These are phyloP conservation scores for Tupiocoris notatus DNA, from an alignment of 2,888 invertebrate genomes.

Conservation along the genomic window DNA sequence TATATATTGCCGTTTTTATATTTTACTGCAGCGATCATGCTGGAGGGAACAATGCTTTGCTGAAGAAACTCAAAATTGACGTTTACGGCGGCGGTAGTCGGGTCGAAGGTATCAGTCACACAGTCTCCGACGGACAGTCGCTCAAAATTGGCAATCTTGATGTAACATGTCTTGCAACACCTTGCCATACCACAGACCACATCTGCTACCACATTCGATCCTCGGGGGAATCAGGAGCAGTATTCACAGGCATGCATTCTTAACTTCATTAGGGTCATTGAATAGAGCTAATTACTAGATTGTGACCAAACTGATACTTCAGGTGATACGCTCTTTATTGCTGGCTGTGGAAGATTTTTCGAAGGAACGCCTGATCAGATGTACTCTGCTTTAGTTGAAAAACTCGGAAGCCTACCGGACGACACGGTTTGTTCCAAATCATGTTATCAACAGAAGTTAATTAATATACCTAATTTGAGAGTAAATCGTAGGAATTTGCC, in stretches of 20 bases:
- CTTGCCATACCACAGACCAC: constrained; percentile 95
- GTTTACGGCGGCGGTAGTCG: constrained; percentile 78
- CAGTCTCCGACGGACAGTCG: constrained; percentile 71
- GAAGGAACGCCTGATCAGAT: constrained; percentile 96
- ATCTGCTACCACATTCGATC: constrained; percentile 87
- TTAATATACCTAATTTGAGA: background rate
- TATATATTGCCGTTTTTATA: too few species aligned
- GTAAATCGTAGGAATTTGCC: background rate
- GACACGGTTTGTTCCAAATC: constrained; percentile 71
- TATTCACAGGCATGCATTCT: constrained; percentile 77
- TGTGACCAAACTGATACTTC: constrained; percentile 49
- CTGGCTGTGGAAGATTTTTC: constrained; percentile 96
- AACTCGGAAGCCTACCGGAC: constrained; percentile 76
- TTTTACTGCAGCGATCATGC: constrained; percentile 77
- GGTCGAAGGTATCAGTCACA: constrained; percentile 73
- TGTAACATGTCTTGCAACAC: constrained; percentile 83
- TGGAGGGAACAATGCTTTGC: constrained; percentile 85
- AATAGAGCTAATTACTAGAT: background rate
- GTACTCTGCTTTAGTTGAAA: constrained; percentile 77
- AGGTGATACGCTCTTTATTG: constrained; percentile 96
- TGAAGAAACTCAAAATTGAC: constrained; percentile 61
- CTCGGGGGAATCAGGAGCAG: constrained; percentile 62
- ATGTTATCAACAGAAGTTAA: too few species aligned
- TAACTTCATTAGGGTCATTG: too few species aligned
- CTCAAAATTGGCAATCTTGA: constrained; percentile 72